These are phyloP conservation scores for Nomada flava DNA, from an alignment of 2,888 invertebrate species.

Conservation along the genomic window DNA sequence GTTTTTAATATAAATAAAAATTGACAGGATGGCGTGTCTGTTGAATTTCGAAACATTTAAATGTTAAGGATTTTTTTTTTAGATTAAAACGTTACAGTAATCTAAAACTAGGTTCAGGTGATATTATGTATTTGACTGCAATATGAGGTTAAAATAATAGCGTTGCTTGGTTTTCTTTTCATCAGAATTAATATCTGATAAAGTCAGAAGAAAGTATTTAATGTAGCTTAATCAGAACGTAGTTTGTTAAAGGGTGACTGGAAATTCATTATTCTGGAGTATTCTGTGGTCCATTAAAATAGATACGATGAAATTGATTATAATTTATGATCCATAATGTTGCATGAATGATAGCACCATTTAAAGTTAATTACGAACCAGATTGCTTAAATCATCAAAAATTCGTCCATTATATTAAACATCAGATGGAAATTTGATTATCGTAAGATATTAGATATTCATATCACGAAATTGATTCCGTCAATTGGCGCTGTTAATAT, in stretches of 20 bases:
- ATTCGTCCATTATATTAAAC: background rate
- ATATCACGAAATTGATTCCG: background rate
- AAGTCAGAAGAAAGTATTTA: too few relatives aligned
- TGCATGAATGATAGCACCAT: background rate
- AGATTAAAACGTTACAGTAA: too few relatives aligned
- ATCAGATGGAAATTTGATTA: background rate
- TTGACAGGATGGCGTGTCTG: too few relatives aligned
- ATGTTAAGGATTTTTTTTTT: too few relatives aligned
- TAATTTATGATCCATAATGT: background rate
- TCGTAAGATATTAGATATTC: background rate
- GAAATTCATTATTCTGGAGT: background rate
- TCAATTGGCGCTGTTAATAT: background rate
- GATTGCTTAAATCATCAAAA: background rate
- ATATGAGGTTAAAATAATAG: too few relatives aligned
- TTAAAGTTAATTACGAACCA: background rate
- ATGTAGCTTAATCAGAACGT: background rate
- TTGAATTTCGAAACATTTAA: too few relatives aligned
- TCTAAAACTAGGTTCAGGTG: too few relatives aligned
- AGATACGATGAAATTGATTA: background rate
- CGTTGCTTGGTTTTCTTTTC: too few relatives aligned
- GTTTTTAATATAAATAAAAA: too few relatives aligned
- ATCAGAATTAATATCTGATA: too few relatives aligned
- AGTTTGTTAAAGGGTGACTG: background rate
- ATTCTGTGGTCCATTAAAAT: background rate
- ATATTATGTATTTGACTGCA: too few relatives aligned